Evolutionary conservation across 2,113 vertebrate genomes (phyloP).

Genomic region (Hippocampus comes): DNA sequence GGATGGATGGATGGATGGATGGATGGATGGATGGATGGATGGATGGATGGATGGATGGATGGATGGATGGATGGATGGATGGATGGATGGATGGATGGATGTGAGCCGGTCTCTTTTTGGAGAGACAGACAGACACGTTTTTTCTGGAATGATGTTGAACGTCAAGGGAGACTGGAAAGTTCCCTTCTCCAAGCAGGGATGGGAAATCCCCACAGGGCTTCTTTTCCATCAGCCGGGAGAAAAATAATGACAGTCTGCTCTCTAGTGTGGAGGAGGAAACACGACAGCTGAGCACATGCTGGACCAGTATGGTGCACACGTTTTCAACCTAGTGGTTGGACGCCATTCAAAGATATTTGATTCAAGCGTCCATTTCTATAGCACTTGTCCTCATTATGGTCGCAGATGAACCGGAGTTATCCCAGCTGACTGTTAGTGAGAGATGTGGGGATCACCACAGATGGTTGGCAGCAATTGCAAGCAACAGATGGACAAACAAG

Average conservation of each 20-base stretch:
- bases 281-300: conserved; percentile 29
- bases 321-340: not conserved
- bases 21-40: conserved; percentile 21
- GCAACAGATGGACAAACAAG: no score
- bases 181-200: conserved; percentile 29
- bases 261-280: conserved; percentile 64
- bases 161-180: conserved; percentile 60
- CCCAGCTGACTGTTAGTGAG: no score
- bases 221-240: conserved; percentile 11
- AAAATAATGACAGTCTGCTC: conserved; percentile 51
- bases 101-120: conserved; percentile 13
- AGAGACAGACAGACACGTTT: conserved; percentile 24
- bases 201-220: conserved; percentile 50
- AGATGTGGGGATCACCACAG: no score
- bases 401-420: no score
- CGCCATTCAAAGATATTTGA: no score
- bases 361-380: not conserved
- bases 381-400: not conserved
- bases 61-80: no score
- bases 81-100: not conserved
- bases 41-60: not conserved
- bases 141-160: conserved; percentile 5
- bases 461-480: no score
- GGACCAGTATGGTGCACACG: no score
- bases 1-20: no score